Evolutionary conservation across 2,113 vertebrate genomes (phyloP), one percentile per base, ranked within the genome.

Genomic region (Elanus axillaris): DNA sequence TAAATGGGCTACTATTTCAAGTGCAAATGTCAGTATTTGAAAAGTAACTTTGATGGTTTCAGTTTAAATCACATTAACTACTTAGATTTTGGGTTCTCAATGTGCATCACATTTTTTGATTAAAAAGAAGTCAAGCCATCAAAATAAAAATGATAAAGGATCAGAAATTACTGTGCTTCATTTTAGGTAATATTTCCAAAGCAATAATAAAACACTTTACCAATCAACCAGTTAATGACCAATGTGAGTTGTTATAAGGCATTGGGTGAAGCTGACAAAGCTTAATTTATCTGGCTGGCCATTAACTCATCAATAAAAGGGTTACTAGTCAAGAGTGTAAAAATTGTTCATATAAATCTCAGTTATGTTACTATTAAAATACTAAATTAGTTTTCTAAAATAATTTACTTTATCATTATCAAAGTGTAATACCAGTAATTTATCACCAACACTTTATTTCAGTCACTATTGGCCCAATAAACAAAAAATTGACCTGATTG

Each of bases 311-410:
- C 90, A 97, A 95, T 96, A 97, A 97, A 95, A 91, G 45, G 40
- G 50, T 94, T 96, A 96, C 90, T 67, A 97, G 36, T 75, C 93
- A 67, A 94, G 90, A 97, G 63, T 90, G 48, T 92, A 96, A 97
- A 97, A 97, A 96, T 42, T 91, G 18, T 95, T 71, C 81, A 68
- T 94, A 94, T 97, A 98, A 97, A 97, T 98, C 91, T 96, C 84
- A 34, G 80, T 88, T 96, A 95, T 90, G 56, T 45, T 92, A 95
- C 87, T 96, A 95, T 96, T 97, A 96, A 92, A 91, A 94, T 94
- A 89, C 73, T 90, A 92, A 96, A 94, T 97, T 95, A 95, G 93
- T 97, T 98, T 97, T 91, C 63, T 88, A 91, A 97, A 97, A 95
- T 97, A 96, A 97, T 96, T 96, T 96, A 80, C 79, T 97, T 96